Evolutionary conservation across 2,888 invertebrate genomes (phyloP), one percentile per base, ranked within the genome.

Genomic region (Eristalis intricaria): DNA sequence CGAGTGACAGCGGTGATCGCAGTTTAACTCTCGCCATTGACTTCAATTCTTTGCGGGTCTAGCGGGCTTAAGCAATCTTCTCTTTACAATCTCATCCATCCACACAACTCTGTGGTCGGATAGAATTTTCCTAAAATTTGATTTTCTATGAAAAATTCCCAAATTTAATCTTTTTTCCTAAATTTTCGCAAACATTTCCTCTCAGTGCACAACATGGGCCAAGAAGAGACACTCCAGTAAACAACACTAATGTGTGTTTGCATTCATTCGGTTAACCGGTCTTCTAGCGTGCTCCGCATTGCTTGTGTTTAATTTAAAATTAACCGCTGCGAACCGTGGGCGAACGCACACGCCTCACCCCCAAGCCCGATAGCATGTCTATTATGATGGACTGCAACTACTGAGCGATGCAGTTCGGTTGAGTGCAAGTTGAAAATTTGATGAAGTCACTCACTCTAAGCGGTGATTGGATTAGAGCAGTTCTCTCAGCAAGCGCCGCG

Each of bases 241-340:
- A 38, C 22, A 32, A 23, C 58, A 58, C 58, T 2, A 32, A 22
- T 32, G 58, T 38, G 22, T 58, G 61, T 22, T 29, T 63, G 43
- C 29, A 68, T 40, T 29, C 58, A 15, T 19, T 43, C 19, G 22
- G 58, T 8, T 64, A 64, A 56, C 35, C 35, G 40, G 35, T 19
- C 19, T 66, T 65, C 65, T 75, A 40, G 65, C n/a, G n/a, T 22
- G 58, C 50, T 22, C 38, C 58, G 32, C 58, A 29, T 58, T 66
- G 75, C 56, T 66, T 75, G 75, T 58, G 65, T 65, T 75, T 65
- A 65, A 66, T 75, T 66, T 75, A 26, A 26, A 75, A 40, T 29
- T 23, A 66, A 66, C 38, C 58, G 65, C 26, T 26, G 13, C 50
- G 43, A 43, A 19, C 2, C 4, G 50, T n/a, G 19, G 2, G 50